A percentile compares a stretch with the other conserved stretches of the same genome.
phyloP scores from a whole-genome alignment of 2,888 invertebrate species.

The Meteorus colon region DNA sequence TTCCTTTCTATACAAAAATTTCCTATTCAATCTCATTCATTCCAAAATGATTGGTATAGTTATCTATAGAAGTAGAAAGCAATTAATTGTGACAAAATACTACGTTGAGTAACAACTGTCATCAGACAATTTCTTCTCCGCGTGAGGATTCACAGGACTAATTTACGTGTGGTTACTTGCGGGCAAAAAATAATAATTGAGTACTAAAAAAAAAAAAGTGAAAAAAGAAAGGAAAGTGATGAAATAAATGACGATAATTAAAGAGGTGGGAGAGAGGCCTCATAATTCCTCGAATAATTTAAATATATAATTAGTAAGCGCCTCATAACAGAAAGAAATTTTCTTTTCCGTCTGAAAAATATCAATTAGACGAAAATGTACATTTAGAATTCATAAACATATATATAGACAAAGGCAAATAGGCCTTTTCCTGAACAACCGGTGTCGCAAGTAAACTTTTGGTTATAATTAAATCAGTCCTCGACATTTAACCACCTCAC shows the following conservation, averaged over 20 bases:
- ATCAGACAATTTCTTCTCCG: background rate
- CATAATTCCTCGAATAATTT: conserved; percentile 21
- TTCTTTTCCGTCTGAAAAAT: background rate
- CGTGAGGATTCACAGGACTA: conserved; percentile 25
- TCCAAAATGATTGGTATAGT: background rate
- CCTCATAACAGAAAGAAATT: conserved; percentile 2
- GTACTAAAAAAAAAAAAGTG: background rate
- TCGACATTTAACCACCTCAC: conserved; percentile 16
- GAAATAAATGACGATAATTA: conserved; percentile 29
- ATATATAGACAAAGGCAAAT: background rate
- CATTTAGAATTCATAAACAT: conserved; percentile 4
- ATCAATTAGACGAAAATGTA: background rate
- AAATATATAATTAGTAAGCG: conserved; percentile 9
- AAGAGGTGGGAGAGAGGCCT: background rate
- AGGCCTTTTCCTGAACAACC: background rate
- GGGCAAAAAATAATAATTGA: background rate
- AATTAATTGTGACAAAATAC: conserved; percentile 22
- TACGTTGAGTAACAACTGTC: conserved; percentile 23
- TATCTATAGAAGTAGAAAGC: conserved; percentile 25
- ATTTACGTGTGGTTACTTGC: conserved; percentile 9
- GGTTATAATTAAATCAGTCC: conserved; percentile 28
- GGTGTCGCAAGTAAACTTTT: conserved; percentile 5
- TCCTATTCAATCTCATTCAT: background rate
- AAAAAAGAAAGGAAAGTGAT: conserved; percentile 27
- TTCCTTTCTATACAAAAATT: background rate